Evolutionary conservation across 2,113 vertebrate genomes (phyloP), one percentile per base, ranked within the genome.

Genomic region (Equus przewalskii): DNA sequence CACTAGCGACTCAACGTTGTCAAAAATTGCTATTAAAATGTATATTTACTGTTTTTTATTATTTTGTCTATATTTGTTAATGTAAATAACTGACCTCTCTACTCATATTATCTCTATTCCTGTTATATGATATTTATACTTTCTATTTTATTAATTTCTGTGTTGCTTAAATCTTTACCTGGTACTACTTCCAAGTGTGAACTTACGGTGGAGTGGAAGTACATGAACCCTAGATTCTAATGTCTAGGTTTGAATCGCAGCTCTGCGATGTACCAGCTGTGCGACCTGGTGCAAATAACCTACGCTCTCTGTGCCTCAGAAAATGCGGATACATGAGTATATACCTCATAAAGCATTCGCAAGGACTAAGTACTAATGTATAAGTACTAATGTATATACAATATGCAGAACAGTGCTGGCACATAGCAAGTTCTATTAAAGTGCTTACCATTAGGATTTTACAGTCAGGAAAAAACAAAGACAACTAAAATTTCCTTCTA

Each of bases 91-190:
- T 78, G 26, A 3, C 54, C 36, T 70, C n/a, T 93, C 30, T 84
- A 92, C 24, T 94, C 36, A 56, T 22, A 78, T 70, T 10, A 81
- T 70, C 51, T 95, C 13, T 96, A 64, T 36, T 70, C 10, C n/a
- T 90, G n/a, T 44, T 80, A 86, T 26, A 19, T 18, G 49, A 12
- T 1, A 78, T 54, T 54, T 46, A 41, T 58, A 72, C 3, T 92
- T 89, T 93, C 30, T 58, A 62, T 79, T 80, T 87, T 64, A 87
- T 26, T 13, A 70, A 81, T 75, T 76, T 88, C 36, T 72, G 36
- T 91, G 75, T 86, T 85, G 46, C 67, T 80, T 80, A 86, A 80
- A 86, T 15, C 91, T 89, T 75, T 86, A 91, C 11, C 26, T 67
- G 36, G 41, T n/a, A 86, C 67, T 44, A 58, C 33, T 94, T 73